Percentiles rank a stretch among this genome's conserved stretches.
Conservation (phyloP, 2,888 invertebrate genomes). For the Cantharis nigra region DNA sequence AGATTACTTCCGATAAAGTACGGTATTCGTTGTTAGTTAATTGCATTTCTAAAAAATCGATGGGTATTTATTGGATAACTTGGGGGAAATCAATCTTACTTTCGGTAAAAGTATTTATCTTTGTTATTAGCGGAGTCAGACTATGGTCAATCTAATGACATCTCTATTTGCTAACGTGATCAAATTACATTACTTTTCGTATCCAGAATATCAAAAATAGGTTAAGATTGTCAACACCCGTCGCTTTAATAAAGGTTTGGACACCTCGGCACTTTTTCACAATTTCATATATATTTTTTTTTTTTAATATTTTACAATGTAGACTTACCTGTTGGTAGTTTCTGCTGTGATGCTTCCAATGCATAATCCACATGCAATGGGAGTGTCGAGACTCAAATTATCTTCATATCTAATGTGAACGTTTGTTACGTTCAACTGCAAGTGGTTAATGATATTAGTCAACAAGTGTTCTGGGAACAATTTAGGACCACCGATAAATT, state of each 20-base stretch:
- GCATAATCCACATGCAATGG: conserved; percentile 77
- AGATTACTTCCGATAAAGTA: too few species aligned
- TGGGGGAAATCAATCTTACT: too few species aligned
- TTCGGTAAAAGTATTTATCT: too few species aligned
- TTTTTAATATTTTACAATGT: not conserved
- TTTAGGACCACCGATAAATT: conserved; percentile 66
- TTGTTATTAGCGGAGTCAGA: too few species aligned
- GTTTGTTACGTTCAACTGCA: conserved; percentile 78
- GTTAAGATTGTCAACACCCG: not conserved
- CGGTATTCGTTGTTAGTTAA: too few species aligned
- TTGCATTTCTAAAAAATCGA: too few species aligned
- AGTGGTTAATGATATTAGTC: conserved; percentile 77
- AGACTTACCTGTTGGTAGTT: conserved; percentile 73
- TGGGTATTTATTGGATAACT: too few species aligned
- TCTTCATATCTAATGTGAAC: conserved; percentile 85
- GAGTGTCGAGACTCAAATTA: conserved; percentile 66
- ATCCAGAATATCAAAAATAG: not conserved
- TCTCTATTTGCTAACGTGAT: not conserved
- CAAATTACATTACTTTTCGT: not conserved
- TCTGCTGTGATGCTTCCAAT: conserved; percentile 77
- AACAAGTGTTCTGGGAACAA: conserved; percentile 74
- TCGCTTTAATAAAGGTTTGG: not conserved
- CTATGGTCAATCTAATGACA: not conserved
- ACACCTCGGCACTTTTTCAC: not conserved
- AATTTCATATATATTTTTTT: not conserved